Percentiles rank a stretch among this genome's conserved stretches.
Evolutionary conservation across 2,888 invertebrate species (phyloP).

Genomic region (Conchocele bisecta): DNA sequence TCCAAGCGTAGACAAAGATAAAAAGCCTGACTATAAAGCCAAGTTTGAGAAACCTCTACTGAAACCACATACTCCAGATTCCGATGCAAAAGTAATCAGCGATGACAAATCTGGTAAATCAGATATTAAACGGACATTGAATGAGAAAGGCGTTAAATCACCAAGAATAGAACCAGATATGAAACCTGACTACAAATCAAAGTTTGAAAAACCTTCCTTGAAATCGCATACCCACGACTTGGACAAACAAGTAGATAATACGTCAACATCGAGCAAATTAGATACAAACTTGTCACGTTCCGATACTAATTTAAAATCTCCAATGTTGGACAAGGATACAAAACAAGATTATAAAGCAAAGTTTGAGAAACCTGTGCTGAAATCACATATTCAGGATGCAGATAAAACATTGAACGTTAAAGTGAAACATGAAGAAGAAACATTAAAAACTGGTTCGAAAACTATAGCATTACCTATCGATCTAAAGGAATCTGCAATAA

Average conservation of each 20-base stretch:
- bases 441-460: no score
- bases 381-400: conserved; percentile 27
- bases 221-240: neutral
- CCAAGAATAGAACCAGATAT: neutral
- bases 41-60: no score
- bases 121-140: neutral
- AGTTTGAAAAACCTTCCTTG: conserved; percentile 14
- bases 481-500: no score
- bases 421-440: neutral
- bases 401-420: neutral
- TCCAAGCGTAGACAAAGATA: neutral
- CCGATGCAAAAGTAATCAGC: no score
- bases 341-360: conserved; percentile 18
- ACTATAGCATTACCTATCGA: no score
- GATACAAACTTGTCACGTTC: neutral
- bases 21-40: no score
- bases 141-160: neutral
- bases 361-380: conserved; percentile 26
- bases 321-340: conserved; percentile 6
- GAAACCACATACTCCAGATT: no score
- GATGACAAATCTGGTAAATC: neutral
- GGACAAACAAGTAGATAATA: neutral
- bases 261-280: neutral
- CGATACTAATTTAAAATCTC: conserved; percentile 21
- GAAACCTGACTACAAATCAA: conserved; percentile 6